Evolutionary conservation across 2,888 invertebrate species (phyloP), one percentile per base, ranked within the genome.

Genomic region (Entomobrya multifasciata): DNA sequence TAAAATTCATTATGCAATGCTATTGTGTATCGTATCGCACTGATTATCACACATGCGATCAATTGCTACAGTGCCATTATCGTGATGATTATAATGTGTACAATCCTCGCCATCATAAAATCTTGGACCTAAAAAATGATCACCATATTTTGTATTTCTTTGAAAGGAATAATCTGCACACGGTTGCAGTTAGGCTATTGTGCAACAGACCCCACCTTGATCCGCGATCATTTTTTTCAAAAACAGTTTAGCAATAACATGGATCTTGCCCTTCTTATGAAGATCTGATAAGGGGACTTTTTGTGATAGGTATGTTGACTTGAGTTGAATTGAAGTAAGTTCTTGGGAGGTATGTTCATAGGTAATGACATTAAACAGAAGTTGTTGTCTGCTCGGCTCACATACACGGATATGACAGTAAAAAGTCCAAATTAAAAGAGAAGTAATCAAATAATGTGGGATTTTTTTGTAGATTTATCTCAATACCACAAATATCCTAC

Each of bases 31-130:
- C 13, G 25, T 70, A 49, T 72, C 52, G n/a, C 52, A 49, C 47
- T 52, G 72, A 70, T 70, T 70, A 70, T 70, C 70, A 47, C 70
- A 70, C 47, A 70, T 70, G 72, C 25, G 72, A 72, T 72, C 72
- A 30, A 30, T 49, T 25, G 10, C 72, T 27, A 10, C 47, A 55
- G 22, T 57, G 49, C 70, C 20, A 65, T 52, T 67, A 80, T 80
- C 41, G 55, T 36, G 36, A 65, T 70, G 44, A 49, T 70, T 70
- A 44, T 20, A 36, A n/a, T n/a, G n/a, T n/a, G n/a, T 70, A 70
- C 25, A n/a, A 49, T 70, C 25, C 25, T 70, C 70, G 47, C 44
- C 44, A 70, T 70, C 70, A 70, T 70, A 20, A 44, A 70, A 47
- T 70, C 70, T 70, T 47, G 25, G 49, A 70, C 47, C 70, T 49